Evolutionary conservation across 2,113 vertebrate species (phyloP).

Genomic region (Cisticola juncidis): DNA sequence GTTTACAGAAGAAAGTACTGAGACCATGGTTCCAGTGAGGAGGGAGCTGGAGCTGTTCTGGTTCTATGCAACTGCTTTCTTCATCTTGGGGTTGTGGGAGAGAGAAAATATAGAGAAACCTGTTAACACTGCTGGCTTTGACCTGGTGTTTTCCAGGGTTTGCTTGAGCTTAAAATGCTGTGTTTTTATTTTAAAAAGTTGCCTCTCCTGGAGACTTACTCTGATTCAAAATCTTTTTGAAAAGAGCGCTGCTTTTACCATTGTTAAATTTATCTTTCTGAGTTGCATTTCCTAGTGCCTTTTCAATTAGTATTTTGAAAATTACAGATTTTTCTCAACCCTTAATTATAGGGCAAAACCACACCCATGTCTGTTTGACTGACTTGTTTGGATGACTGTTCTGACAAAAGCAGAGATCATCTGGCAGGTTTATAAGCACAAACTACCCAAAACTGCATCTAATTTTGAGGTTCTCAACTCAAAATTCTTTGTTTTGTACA

Average conservation of each 20-base stretch:
- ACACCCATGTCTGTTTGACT: conserved; percentile 59
- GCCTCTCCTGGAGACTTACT: not conserved
- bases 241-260: conserved; percentile 31
- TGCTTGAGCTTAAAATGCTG: not conserved
- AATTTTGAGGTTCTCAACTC: not conserved
- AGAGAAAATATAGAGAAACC: not conserved
- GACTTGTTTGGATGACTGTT: conserved; percentile 65
- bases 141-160: not conserved
- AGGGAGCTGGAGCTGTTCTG: not conserved
- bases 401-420: conserved; percentile 57
- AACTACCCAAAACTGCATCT: not conserved
- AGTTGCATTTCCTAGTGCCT: conserved; percentile 25
- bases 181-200: conserved; percentile 16
- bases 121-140: not conserved
- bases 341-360: conserved; percentile 58
- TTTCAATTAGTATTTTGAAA: conserved; percentile 74
- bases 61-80: not conserved
- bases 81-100: not conserved
- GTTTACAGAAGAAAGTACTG: not conserved
- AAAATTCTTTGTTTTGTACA: not conserved
- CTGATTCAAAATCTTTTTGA: conserved; percentile 45
- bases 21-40: not conserved
- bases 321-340: conserved; percentile 68
- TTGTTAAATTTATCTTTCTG: conserved; percentile 39
- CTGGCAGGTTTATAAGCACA: conserved; percentile 13